Evolutionary conservation across 1,140 invertebrate genomes (phyloP), one percentile per base, ranked within the genome.

Genomic region (Camponotus floridanus): DNA sequence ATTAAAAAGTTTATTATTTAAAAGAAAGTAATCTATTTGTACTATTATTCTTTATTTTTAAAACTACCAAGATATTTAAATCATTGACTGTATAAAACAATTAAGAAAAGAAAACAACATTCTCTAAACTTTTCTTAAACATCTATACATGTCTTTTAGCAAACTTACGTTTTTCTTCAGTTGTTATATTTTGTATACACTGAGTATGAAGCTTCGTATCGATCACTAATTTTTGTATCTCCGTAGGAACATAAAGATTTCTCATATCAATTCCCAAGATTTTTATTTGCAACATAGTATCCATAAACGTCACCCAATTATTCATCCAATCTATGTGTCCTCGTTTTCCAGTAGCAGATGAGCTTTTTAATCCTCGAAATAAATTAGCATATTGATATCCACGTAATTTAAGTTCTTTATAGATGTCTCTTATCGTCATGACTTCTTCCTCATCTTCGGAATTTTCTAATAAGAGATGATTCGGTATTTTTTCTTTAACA

Each of bases 291-390:
- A 99, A 94, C 97, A 99, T 97, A 26, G 97, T 98, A 93, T 99
- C 99, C 96, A 99, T 97, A 93, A 99, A 99, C 0, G 98, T 96
- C 0, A 98, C 97, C 98, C 98, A 99, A 93, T 99, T 98, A 89
- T 97, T 97, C n/a, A 94, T 94, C 98, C 98, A 98, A 45, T 90
- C 87, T 0, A 97, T 94, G 26, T 92, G 93, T 26, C 96, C 97
- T n/a, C 88, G 92, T 0, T 85, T 90, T 39, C 95, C 96, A 79
- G 95, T 94, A 3, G 94, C 94, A 1, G 94, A 96, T 92, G 91
- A 93, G 91, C 95, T 94, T 21, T 95, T 92, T 9, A 97, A 92
- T 92, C 39, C 97, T 97, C 39, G 96, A 96, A 94, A 51, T 51
- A 51, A 5, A 51, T 51, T 15, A 2, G 48, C 15, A 51, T 99